These are phyloP conservation scores for Flexamia atlantica DNA, from an alignment of 2,888 invertebrate genomes.

Conservation along the genomic window DNA sequence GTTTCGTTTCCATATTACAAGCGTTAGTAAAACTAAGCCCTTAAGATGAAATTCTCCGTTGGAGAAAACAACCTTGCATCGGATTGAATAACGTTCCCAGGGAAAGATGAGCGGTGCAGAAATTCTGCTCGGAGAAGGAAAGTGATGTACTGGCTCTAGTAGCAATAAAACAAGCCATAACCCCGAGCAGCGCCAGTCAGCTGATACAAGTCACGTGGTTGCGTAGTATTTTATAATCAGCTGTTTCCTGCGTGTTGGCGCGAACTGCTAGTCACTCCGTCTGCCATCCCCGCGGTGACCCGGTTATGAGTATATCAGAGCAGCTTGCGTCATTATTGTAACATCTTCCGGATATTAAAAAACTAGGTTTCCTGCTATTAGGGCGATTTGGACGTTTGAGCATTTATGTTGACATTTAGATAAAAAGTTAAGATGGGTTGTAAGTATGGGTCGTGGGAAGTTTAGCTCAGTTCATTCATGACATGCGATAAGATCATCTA, in stretches of 20 bases:
- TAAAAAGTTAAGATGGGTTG: too few species aligned
- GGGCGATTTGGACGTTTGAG: not conserved
- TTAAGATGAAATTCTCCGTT: too few species aligned
- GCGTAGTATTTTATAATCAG: constrained; percentile 25
- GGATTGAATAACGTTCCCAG: too few species aligned
- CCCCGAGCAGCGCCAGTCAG: constrained; percentile 10
- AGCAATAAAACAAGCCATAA: constrained; percentile 7
- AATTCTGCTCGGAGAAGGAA: not conserved
- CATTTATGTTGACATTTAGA: too few species aligned
- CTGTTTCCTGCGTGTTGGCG: constrained; percentile 33
- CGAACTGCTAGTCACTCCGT: constrained; percentile 6
- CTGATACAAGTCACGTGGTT: constrained; percentile 41
- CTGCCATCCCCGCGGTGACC: constrained; percentile 19
- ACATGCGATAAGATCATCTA: too few species aligned
- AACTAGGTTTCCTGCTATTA: not conserved
- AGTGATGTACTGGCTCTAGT: constrained; percentile 17
- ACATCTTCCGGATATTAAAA: constrained; percentile 12
- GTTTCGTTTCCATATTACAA: too few species aligned
- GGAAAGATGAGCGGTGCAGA: constrained; percentile 5
- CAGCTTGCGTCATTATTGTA: not conserved
- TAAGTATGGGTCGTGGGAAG: too few species aligned
- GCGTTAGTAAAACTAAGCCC: too few species aligned
- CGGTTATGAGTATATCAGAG: not conserved
- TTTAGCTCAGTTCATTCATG: too few species aligned
- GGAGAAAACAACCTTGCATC: too few species aligned